A percentile compares a stretch with the other conserved stretches of the same genome.
Conservation (phyloP, 2,113 vertebrate genomes). For the Regulus satrapa region DNA sequence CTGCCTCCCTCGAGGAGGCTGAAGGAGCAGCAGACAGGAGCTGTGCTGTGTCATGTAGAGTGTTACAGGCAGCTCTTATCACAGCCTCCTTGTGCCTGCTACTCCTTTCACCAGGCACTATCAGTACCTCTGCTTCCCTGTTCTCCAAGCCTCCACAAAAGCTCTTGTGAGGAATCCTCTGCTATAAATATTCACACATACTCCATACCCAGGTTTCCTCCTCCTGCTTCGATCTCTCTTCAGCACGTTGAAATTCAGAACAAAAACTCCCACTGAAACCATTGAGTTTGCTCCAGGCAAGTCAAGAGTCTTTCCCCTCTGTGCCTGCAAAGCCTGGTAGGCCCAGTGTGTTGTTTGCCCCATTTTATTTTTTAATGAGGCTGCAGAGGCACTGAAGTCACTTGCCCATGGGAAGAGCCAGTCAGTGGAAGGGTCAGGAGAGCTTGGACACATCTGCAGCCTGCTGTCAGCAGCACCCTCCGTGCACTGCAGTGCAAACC, state of each 20-base stretch:
- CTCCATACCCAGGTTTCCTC: neutral
- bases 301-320: neutral
- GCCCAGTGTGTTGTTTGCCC: neutral
- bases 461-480: neutral
- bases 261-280: neutral
- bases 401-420: neutral
- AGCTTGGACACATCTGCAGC: neutral
- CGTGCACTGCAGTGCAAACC: fast-evolving
- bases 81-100: neutral
- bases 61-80: neutral
- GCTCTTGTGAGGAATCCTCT: neutral
- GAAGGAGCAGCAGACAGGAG: neutral
- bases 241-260: neutral
- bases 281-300: neutral
- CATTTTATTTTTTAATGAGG: neutral
- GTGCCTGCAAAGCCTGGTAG: neutral
- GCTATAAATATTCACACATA: neutral
- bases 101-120: neutral
- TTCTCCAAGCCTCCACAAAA: neutral
- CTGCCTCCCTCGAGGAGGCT: neutral
- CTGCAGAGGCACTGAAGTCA: neutral
- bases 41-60: neutral
- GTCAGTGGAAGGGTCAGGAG: neutral
- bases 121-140: neutral
- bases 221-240: neutral